phyloP scores from a whole-genome alignment of 2,888 invertebrate species.

The Meloe dianella region DNA sequence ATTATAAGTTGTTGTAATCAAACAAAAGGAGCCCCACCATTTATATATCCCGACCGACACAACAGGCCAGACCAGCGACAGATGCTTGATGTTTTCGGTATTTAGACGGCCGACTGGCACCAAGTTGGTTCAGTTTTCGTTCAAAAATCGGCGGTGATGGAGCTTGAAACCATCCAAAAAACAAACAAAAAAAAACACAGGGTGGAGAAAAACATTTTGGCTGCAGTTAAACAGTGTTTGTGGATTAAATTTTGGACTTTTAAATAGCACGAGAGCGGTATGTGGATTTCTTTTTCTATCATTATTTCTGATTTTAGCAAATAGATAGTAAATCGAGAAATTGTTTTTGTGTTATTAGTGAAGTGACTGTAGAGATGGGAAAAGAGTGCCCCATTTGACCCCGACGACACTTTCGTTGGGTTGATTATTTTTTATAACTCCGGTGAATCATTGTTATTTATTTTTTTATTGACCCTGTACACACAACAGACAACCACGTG shows the following conservation, averaged over 20 bases:
- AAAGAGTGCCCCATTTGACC: conserved; percentile 32
- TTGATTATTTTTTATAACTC: conserved; percentile 11
- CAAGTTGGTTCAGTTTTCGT: conserved; percentile 24
- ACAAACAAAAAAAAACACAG: too few relatives aligned
- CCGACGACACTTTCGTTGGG: conserved; percentile 29
- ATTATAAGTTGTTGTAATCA: conserved; percentile 16
- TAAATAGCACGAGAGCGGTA: neutral
- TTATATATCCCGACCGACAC: conserved; percentile 16
- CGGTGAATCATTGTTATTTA: conserved; percentile 29
- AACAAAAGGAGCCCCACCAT: conserved; percentile 34
- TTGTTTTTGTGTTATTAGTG: neutral
- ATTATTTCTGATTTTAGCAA: too few relatives aligned
- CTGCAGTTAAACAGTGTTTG: neutral
- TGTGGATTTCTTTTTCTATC: neutral
- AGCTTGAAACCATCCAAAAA: too few relatives aligned
- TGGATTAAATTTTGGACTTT: neutral
- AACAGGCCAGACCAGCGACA: conserved; percentile 14
- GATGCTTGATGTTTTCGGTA: conserved; percentile 29
- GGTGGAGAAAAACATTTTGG: too few relatives aligned
- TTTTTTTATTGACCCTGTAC: conserved; percentile 19
- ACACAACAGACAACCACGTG: conserved; percentile 13
- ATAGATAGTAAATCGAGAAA: too few relatives aligned
- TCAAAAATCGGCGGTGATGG: neutral
- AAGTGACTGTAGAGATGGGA: conserved; percentile 5
- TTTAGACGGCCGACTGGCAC: conserved; percentile 28